Evolutionary conservation across 2,888 invertebrate genomes (phyloP).

Genomic region (Nomada fabriciana): DNA sequence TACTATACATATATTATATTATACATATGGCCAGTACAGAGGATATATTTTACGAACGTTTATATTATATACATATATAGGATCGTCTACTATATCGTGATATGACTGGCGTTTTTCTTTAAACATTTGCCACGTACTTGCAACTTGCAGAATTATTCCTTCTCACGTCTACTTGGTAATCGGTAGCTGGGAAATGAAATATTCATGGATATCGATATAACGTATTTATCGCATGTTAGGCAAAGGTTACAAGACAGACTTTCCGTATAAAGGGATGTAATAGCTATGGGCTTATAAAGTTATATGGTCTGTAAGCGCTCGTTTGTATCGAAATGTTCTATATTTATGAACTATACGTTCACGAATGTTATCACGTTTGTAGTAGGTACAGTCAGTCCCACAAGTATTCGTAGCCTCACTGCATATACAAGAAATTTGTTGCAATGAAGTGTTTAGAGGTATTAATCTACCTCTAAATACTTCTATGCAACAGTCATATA

Average conservation of each 20-base stretch:
- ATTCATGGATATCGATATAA: slow-evolving; percentile 50
- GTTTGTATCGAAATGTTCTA: background rate
- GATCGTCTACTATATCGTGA: background rate
- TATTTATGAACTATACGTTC: slow-evolving; percentile 2
- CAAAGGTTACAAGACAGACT: slow-evolving; percentile 36
- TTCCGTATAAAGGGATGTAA: slow-evolving; percentile 21
- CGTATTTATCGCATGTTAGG: slow-evolving; percentile 42
- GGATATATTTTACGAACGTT: no score
- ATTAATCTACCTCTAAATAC: no score
- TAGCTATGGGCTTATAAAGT: slow-evolving; percentile 19
- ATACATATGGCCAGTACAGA: background rate
- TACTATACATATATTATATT: background rate
- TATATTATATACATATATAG: background rate
- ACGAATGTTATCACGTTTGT: slow-evolving; percentile 27
- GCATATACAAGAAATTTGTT: no score
- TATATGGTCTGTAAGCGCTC: background rate
- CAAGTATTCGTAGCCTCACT: no score
- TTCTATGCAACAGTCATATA: no score
- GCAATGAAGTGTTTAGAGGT: no score
- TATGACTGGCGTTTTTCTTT: background rate
- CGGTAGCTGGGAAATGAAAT: slow-evolving; percentile 42
- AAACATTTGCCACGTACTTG: background rate
- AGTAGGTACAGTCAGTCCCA: background rate
- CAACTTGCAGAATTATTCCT: background rate
- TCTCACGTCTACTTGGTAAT: slow-evolving; percentile 12